Conservation (phyloP, 2,113 vertebrate species). For the Oryzias melastigma region DNA sequence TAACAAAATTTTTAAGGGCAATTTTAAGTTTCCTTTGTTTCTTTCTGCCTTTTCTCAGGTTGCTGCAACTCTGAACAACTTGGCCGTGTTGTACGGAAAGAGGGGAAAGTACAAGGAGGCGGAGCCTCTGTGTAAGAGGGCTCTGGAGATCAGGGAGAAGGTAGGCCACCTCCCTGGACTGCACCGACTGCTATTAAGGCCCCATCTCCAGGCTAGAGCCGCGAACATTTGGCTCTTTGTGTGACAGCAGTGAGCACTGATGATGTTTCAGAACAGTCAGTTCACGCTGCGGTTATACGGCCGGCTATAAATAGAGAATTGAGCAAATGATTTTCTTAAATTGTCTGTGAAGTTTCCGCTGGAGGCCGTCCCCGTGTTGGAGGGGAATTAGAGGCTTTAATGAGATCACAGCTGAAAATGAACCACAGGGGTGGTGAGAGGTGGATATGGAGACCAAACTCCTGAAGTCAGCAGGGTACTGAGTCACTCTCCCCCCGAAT, state of each 20-base stretch:
- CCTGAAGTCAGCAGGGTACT: conserved; percentile 11
- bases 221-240: conserved; percentile 25
- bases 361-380: conserved; percentile 9
- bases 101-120: conserved; percentile 98
- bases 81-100: conserved; percentile 97
- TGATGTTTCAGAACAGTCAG: conserved; percentile 25
- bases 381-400: conserved; percentile 46
- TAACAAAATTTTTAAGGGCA: too few species aligned
- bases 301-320: conserved; percentile 38
- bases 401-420: conserved; percentile 52
- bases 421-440: conserved; percentile 12
- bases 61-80: conserved; percentile 95
- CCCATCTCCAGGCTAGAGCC: conserved; percentile 18
- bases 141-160: conserved; percentile 98
- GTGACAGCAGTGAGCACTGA: conserved; percentile 24
- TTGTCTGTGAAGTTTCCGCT: conserved; percentile 30
- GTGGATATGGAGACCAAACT: conserved; percentile 2
- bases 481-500: conserved; percentile 36
- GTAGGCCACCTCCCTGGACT: conserved; percentile 66
- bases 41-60: conserved; percentile 78
- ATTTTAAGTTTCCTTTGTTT: neutral
- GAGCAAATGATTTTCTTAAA: conserved; percentile 47
- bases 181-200: conserved; percentile 17
- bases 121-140: conserved; percentile 94
- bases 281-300: conserved; percentile 8